Conservation (phyloP, 1,140 invertebrate species). For the Myzus persicae region DNA sequence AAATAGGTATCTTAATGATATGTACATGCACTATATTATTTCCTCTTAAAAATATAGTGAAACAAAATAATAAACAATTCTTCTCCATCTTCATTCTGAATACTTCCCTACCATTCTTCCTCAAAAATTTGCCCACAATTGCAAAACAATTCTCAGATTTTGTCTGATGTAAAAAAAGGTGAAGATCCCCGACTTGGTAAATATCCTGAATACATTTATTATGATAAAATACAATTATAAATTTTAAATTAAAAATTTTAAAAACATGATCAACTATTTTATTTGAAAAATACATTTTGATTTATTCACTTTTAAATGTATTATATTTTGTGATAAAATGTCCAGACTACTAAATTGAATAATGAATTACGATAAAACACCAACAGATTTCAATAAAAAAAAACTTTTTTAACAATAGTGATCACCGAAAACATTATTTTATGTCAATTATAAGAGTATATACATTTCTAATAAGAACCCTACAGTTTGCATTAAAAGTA, state of each 20-base stretch:
- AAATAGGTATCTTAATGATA: not conserved
- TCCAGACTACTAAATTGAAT: not conserved
- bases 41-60: not conserved
- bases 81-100: not conserved
- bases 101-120: not conserved
- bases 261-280: not conserved
- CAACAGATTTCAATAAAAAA: not conserved
- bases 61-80: not conserved
- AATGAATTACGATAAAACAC: not conserved
- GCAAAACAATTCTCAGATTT: not conserved
- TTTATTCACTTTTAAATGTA: not conserved
- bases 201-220: too few species aligned
- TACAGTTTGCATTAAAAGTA: not conserved
- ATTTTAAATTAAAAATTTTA: too few species aligned
- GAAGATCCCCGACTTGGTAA: not conserved
- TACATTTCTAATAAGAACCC: not conserved
- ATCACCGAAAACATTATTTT: not conserved
- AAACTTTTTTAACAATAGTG: not conserved
- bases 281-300: not conserved
- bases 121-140: too few species aligned
- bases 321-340: not conserved
- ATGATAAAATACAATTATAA: too few species aligned
- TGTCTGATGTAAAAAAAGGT: not conserved
- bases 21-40: not conserved
- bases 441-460: not conserved